A percentile compares a stretch with the other conserved stretches of the same genome.
These are phyloP conservation scores for Heliocidaris tuberculata DNA, from an alignment of 35 echinoderm and acorn worm genomes.

Conservation along the genomic window DNA sequence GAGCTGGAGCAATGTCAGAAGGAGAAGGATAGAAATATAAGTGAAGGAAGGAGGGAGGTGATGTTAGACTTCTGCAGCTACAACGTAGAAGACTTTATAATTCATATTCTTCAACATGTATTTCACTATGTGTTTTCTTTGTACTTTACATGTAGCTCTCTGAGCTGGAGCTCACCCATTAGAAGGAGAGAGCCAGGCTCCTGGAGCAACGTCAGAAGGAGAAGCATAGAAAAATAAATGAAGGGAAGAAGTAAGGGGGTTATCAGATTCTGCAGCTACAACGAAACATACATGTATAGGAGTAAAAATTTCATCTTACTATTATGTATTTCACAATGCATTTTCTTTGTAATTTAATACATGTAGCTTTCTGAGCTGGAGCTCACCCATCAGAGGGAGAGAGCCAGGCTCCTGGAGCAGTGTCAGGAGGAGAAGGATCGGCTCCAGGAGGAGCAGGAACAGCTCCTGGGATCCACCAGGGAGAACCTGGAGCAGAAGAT, in stretches of 20 bases:
- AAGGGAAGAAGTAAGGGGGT: too few relatives aligned
- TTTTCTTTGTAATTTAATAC: background rate
- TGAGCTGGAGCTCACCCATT: constrained; percentile 52
- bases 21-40: too few relatives aligned
- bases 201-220: constrained; percentile 71
- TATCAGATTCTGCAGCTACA: too few relatives aligned
- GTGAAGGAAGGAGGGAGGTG: too few relatives aligned
- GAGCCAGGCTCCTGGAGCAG: constrained; percentile 60
- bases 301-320: too few relatives aligned
- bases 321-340: background rate
- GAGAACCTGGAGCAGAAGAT: constrained; percentile 58
- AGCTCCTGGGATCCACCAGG: constrained; percentile 52
- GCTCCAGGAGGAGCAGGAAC: constrained; percentile 56
- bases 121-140: background rate
- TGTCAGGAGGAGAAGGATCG: constrained; percentile 75
- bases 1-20: too few relatives aligned
- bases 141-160: constrained; percentile 49
- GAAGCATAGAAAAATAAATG: too few relatives aligned
- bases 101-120: background rate
- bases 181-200: constrained; percentile 66
- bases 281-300: too few relatives aligned
- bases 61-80: too few relatives aligned
- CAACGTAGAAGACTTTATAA: too few relatives aligned
- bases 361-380: constrained; percentile 67
- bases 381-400: constrained; percentile 62